phyloP scores from a whole-genome alignment of 2,888 invertebrate genomes.

The Lypha dubia region DNA sequence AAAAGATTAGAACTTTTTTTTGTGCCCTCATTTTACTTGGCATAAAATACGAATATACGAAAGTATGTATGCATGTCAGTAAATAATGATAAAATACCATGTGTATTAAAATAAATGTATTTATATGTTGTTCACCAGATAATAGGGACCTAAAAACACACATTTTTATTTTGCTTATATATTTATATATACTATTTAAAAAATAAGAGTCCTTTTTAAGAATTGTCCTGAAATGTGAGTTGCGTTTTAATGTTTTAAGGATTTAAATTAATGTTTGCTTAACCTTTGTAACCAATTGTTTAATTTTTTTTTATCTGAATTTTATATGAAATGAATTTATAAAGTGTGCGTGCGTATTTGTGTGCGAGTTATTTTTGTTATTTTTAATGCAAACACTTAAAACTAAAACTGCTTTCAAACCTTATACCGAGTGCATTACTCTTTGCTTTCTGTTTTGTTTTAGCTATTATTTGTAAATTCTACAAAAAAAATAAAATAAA shows the following conservation, averaged over 20 bases:
- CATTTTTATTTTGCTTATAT: conserved; percentile 11
- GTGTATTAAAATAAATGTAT: conserved; percentile 7
- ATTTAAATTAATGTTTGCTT: conserved; percentile 34
- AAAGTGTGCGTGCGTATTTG: background rate
- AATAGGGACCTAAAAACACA: conserved; percentile 47
- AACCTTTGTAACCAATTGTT: conserved; percentile 62
- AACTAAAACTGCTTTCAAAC: conserved; percentile 60
- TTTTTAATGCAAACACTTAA: conserved; percentile 66
- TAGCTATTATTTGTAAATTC: conserved; percentile 42
- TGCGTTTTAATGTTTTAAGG: conserved; percentile 11
- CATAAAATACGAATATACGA: background rate
- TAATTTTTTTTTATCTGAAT: conserved; percentile 7
- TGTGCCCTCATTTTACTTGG: background rate
- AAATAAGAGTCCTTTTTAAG: conserved; percentile 5
- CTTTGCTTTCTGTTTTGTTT: conserved; percentile 29
- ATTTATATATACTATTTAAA: too few species aligned
- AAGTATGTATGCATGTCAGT: conserved; percentile 10
- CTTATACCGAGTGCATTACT: conserved; percentile 58
- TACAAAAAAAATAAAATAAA: conserved; percentile 43
- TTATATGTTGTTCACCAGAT: background rate
- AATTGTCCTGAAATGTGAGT: background rate
- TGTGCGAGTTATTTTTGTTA: conserved; percentile 40
- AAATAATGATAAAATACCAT: conserved; percentile 26
- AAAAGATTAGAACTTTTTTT: conserved; percentile 43
- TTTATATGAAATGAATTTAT: conserved; percentile 39